These are phyloP conservation scores for Nycticorax nycticorax DNA, from an alignment of 2,113 vertebrate species.

Conservation along the genomic window DNA sequence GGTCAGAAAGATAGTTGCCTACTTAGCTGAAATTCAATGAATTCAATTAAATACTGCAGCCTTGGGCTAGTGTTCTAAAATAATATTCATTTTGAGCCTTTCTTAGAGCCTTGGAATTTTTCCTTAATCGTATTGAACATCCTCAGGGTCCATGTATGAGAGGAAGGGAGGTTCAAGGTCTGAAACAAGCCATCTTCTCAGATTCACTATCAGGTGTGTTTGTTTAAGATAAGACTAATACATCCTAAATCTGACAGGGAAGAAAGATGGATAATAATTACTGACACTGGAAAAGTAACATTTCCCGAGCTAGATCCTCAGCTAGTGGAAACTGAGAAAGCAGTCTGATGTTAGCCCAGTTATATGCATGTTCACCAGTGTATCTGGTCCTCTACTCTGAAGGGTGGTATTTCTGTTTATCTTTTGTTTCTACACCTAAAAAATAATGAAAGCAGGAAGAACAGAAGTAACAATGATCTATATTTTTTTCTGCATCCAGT, in stretches of 20 bases:
- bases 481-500: background rate
- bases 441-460: background rate
- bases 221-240: slow-evolving; percentile 17
- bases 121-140: background rate
- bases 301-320: background rate
- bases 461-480: background rate
- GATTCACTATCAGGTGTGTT: background rate
- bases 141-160: background rate
- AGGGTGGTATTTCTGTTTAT: background rate
- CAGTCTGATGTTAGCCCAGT: background rate
- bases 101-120: slow-evolving; percentile 21
- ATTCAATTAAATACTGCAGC: slow-evolving; percentile 50
- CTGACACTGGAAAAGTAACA: background rate
- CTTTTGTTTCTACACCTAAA: background rate
- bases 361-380: background rate
- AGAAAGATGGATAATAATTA: background rate
- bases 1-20: slow-evolving; percentile 39
- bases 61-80: slow-evolving; percentile 31
- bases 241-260: background rate
- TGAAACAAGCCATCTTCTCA: background rate
- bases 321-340: background rate
- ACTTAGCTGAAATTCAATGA: slow-evolving; percentile 48
- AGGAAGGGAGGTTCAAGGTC: background rate
- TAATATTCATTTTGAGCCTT: background rate
- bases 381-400: background rate